phyloP scores from a whole-genome alignment of 2,888 invertebrate species.

The Eremobia ochroleuca region DNA sequence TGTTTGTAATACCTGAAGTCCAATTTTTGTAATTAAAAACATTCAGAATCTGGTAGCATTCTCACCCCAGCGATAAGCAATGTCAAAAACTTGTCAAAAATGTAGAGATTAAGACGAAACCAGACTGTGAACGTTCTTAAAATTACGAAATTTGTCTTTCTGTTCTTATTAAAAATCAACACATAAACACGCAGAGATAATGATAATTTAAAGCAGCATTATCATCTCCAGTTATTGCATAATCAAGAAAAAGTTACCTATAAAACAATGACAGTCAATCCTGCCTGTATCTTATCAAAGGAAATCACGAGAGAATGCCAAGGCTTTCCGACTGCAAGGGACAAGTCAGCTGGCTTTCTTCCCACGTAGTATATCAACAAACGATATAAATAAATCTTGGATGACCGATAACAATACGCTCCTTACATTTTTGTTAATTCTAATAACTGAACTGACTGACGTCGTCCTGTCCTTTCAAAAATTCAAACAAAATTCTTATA shows the following conservation, averaged over 20 bases:
- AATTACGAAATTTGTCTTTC: no score
- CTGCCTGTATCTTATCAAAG: background rate
- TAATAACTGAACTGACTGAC: background rate
- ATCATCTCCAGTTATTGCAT: background rate
- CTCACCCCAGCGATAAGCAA: no score
- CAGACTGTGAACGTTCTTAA: no score
- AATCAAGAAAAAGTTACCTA: background rate
- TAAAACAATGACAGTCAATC: constrained; percentile 1
- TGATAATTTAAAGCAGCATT: background rate
- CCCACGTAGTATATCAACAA: constrained; percentile 22
- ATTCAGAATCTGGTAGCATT: no score
- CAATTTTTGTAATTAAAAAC: no score
- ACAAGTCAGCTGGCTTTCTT: constrained; percentile 28
- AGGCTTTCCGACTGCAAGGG: constrained; percentile 13
- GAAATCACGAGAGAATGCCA: constrained; percentile 18
- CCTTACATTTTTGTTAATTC: background rate
- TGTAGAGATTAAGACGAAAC: no score
- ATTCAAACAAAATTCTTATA: background rate
- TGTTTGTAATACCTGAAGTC: background rate
- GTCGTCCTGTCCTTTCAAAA: background rate
- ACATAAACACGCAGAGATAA: background rate
- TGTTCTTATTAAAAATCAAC: background rate
- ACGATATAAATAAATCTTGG: constrained; percentile 14
- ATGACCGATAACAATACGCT: constrained; percentile 6
- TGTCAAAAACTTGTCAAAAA: no score